A percentile compares a stretch with the other conserved stretches of the same genome.
Conservation (phyloP, 2,113 vertebrate genomes). For the Mesoclemmys tuberculata region DNA sequence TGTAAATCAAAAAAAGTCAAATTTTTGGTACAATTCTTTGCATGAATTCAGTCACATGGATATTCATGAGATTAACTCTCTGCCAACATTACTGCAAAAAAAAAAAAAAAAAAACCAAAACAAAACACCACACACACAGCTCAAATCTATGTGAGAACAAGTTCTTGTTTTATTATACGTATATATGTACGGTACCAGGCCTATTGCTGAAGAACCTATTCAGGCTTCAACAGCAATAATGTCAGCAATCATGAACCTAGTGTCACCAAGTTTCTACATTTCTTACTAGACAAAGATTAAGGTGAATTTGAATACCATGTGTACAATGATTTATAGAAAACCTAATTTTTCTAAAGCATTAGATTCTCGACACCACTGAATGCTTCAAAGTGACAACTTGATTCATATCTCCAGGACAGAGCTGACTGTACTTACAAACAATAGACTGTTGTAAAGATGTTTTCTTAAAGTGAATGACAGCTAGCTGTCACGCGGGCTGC, state of each 20-base stretch:
- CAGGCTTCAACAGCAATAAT: not conserved
- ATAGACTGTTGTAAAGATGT: not conserved
- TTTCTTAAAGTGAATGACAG: not conserved
- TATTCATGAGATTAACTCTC: not conserved
- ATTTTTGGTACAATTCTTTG: not conserved
- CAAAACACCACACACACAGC: too few relatives aligned
- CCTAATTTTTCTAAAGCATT: not conserved
- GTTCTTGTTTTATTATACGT: not conserved
- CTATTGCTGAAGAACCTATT: not conserved
- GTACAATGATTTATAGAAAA: not conserved
- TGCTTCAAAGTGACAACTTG: not conserved
- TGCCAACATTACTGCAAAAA: not conserved
- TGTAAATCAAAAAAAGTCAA: not conserved
- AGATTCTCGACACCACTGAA: not conserved
- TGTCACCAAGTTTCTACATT: not conserved
- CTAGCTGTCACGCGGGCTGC: not conserved
- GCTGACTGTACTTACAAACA: not conserved
- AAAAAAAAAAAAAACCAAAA: too few relatives aligned
- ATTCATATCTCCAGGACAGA: not conserved
- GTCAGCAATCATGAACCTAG: not conserved
- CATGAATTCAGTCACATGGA: not conserved
- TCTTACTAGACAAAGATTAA: not conserved
- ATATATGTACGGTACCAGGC: not conserved
- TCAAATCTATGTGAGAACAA: not conserved
- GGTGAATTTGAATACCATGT: not conserved